Percentiles rank a stretch among this genome's conserved stretches.
Conservation (phyloP, 2,113 vertebrate genomes). For the Rallus limicola region DNA sequence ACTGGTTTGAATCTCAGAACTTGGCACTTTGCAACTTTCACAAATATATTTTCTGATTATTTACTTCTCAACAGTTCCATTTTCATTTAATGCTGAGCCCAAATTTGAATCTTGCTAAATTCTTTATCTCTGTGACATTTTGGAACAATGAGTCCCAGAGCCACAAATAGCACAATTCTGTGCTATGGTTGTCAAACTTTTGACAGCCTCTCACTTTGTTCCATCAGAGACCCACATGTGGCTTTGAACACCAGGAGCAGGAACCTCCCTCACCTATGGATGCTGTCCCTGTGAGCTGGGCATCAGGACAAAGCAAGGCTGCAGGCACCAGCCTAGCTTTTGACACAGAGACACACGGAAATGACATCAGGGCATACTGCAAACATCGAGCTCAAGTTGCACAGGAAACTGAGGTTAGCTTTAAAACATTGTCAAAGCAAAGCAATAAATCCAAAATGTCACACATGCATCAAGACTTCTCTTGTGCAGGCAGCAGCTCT, state of each 20-base stretch:
- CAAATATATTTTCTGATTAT: neutral
- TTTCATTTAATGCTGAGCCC: neutral
- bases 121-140: neutral
- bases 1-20: neutral
- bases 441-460: neutral
- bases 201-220: neutral
- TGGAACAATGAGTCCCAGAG: neutral
- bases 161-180: neutral
- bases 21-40: neutral
- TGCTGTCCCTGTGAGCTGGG: neutral
- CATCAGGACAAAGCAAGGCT: neutral
- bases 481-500: neutral
- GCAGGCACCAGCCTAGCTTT: neutral
- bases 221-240: neutral
- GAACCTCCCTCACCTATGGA: neutral
- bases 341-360: neutral
- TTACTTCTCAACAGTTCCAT: neutral
- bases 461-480: neutral
- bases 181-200: neutral
- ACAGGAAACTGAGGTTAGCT: neutral
- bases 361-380: neutral
- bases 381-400: neutral
- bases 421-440: neutral
- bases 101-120: neutral
- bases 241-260: neutral